These are phyloP conservation scores for Trichoplax adhaerens DNA, from an alignment of 37 sponge, comb jelly and placozoan genomes.

Conservation along the genomic window DNA sequence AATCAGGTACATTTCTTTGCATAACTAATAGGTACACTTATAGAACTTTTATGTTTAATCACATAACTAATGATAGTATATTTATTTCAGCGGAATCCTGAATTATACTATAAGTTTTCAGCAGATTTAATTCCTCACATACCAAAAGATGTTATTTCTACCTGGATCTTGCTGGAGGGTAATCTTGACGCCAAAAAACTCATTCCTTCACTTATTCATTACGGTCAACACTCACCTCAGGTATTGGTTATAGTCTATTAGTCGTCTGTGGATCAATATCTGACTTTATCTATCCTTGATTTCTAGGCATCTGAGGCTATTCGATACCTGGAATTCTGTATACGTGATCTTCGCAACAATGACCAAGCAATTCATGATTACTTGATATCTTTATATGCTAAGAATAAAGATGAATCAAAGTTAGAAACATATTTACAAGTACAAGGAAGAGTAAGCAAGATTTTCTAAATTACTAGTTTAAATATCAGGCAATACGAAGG, in stretches of 20 bases:
- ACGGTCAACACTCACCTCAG: conserved; percentile 10
- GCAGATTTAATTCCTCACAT: conserved; percentile 65
- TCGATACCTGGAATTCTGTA: conserved; percentile 79
- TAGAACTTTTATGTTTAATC: too few species aligned
- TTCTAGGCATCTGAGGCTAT: conserved; percentile 41
- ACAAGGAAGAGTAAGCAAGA: too few species aligned
- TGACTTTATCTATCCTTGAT: background rate
- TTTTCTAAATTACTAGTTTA: too few species aligned
- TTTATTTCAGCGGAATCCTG: conserved; percentile 8
- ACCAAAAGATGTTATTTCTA: conserved; percentile 55
- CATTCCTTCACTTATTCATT: conserved; percentile 79
- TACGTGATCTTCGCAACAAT: conserved; percentile 26
- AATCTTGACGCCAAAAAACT: conserved; percentile 53
- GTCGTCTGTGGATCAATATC: background rate
- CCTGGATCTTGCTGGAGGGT: conserved; percentile 40
- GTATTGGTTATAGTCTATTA: background rate
- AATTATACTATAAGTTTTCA: conserved; percentile 73
- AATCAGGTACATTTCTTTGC: conserved; percentile 16
- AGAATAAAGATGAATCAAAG: conserved; percentile 32
- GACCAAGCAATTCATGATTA: conserved; percentile 85
- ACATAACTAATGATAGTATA: too few species aligned
- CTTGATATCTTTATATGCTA: conserved; percentile 69
- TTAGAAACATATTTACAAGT: background rate
- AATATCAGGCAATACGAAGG: too few species aligned
- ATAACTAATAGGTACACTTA: too few species aligned